Evolutionary conservation across 2,113 vertebrate genomes (phyloP).

Genomic region (Cercopithecus mona): DNA sequence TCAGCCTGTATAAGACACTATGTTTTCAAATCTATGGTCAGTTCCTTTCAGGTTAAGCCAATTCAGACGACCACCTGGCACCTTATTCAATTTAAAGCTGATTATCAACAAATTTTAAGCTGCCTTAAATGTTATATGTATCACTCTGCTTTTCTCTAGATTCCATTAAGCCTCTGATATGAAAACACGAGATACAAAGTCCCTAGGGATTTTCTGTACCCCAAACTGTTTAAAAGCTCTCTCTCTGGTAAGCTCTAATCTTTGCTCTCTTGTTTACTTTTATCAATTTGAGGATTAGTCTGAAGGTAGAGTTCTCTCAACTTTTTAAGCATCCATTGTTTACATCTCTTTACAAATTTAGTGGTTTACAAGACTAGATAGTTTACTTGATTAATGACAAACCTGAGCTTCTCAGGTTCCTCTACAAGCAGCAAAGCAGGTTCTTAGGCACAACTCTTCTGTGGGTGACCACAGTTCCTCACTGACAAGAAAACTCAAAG

Average conservation of each 20-base stretch:
- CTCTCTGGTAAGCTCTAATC: neutral
- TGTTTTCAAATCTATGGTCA: neutral
- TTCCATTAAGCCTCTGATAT: neutral
- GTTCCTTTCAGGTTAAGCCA: slow-evolving; percentile 1
- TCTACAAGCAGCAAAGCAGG: neutral
- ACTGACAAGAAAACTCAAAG: slow-evolving; percentile 13
- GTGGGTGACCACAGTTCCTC: neutral
- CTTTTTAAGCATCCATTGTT: neutral
- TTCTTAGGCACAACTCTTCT: neutral
- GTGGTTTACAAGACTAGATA: neutral
- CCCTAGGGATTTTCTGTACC: neutral
- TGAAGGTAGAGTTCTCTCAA: neutral
- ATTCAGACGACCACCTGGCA: neutral
- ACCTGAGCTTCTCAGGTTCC: neutral
- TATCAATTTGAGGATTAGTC: neutral
- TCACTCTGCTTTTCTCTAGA: neutral
- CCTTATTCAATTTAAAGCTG: slow-evolving; percentile 11
- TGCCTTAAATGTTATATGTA: neutral
- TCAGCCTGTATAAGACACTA: neutral
- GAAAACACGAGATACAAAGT: neutral
- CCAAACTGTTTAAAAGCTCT: neutral
- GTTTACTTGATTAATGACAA: neutral
- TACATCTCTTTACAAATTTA: neutral
- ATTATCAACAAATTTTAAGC: neutral
- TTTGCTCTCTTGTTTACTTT: neutral